phyloP scores from a whole-genome alignment of 2,888 invertebrate genomes.

The Hypomecis atomaria region DNA sequence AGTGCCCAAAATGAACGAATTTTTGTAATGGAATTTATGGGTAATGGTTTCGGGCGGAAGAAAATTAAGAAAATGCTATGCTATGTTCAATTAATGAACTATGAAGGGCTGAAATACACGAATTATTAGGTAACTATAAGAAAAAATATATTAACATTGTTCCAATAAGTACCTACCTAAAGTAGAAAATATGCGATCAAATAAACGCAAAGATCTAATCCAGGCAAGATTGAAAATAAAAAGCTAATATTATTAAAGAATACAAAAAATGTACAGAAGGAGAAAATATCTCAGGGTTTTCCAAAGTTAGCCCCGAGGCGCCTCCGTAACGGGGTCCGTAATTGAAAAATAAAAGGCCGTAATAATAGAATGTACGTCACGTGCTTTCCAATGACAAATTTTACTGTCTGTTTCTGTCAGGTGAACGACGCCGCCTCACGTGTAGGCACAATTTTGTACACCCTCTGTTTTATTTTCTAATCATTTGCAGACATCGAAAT shows the following conservation, averaged over 20 bases:
- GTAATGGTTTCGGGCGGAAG: too few relatives aligned
- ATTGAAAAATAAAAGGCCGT: constrained; percentile 85
- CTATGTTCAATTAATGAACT: too few relatives aligned
- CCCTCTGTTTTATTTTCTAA: constrained; percentile 46
- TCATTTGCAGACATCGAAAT: constrained; percentile 33
- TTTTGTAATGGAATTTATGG: too few relatives aligned
- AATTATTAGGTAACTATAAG: too few relatives aligned
- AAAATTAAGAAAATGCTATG: too few relatives aligned
- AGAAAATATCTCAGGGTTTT: constrained; percentile 58
- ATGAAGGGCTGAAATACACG: too few relatives aligned
- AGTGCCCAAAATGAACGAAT: too few relatives aligned
- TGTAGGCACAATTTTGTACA: constrained; percentile 54
- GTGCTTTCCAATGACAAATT: constrained; percentile 81
- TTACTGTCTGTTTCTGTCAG: constrained; percentile 80
- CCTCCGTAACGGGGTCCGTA: constrained; percentile 70
- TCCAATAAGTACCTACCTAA: too few relatives aligned
- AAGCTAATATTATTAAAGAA: constrained; percentile 46
- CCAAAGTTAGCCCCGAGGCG: constrained; percentile 77
- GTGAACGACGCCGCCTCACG: constrained; percentile 69
- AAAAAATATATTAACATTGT: too few relatives aligned
- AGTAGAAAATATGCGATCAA: too few relatives aligned
- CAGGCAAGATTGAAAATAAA: constrained; percentile 15
- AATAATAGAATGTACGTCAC: constrained; percentile 84
- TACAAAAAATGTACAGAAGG: constrained; percentile 53
- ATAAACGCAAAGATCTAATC: neutral